These are phyloP conservation scores for Aphelocoma coerulescens DNA, from an alignment of 2,113 vertebrate genomes.

Conservation along the genomic window DNA sequence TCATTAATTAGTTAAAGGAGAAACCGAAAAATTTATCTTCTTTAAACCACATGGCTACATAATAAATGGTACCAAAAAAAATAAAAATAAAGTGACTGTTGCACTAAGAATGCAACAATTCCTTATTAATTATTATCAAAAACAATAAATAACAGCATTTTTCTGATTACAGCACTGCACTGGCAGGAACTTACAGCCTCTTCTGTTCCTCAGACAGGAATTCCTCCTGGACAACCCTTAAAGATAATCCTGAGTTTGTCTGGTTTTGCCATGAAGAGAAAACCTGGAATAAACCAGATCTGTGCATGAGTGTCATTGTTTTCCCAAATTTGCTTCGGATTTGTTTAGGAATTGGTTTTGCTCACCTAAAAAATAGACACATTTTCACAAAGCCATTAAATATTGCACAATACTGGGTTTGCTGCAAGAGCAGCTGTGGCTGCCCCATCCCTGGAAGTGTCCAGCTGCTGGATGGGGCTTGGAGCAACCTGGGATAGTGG, in stretches of 20 bases:
- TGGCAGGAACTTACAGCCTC: constrained; percentile 79
- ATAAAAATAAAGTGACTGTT: rapidly evolving
- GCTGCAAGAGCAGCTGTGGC: neutral
- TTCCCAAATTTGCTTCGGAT: neutral
- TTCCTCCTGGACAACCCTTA: constrained; percentile 80
- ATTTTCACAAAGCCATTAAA: neutral
- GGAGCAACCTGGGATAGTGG: neutral
- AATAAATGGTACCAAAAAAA: neutral
- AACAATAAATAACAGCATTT: neutral
- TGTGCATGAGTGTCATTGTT: neutral
- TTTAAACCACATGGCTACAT: neutral
- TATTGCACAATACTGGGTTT: neutral
- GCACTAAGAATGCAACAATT: neutral
- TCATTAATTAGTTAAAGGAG: neutral
- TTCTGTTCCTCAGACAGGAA: constrained; percentile 82
- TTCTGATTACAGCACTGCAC: neutral
- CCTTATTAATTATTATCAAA: neutral
- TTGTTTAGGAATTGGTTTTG: neutral
- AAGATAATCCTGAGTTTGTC: constrained; percentile 73
- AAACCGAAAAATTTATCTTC: neutral
- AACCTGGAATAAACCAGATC: constrained; percentile 78
- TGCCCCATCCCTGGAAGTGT: neutral
- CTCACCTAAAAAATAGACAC: neutral
- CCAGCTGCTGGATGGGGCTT: neutral
- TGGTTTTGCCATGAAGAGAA: constrained; percentile 81